Evolutionary conservation across 2,113 vertebrate species (phyloP), one percentile per base, ranked within the genome.

Genomic region (Buteo buteo): DNA sequence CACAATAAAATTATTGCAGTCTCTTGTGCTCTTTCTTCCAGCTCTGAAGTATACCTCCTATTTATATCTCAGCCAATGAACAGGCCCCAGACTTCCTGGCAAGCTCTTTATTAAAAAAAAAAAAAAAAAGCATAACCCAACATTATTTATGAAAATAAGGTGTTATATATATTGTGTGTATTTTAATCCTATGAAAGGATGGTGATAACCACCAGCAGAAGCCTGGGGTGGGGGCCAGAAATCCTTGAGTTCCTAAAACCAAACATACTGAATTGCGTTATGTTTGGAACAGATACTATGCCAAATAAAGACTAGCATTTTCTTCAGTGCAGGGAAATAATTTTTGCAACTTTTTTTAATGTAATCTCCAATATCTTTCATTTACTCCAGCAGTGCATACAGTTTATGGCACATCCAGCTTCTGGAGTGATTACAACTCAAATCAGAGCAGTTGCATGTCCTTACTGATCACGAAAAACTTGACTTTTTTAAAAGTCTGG

Each of bases 161-260:
- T 66, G 6, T 49, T 84, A 45, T 4, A 38, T 45, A 16, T 61
- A 58, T 38, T 70, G 3, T 54, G 5, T 3, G 0, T 67, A n/a
- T 70, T 79, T 91, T 38, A 61, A 22, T 85, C 32, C 32, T 58
- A 0, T 61, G 79, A 72, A 77, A 77, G 22, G 28, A 16, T 81
- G 21, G 26, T 32, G 31, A 61, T 78, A 38, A 52, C 18, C 50
- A 66, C 42, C 59, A 80, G 40, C 25, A 80, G 52, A 62, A 64
- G 21, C 9, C 15, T 2, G 1, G 25, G 11, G 0, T 6, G 1
- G 14, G 11, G 2, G 2, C 5, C 1, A 2, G 59, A 67, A 86
- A 26, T 54, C n/a, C 52, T 52, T 31, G 28, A 61, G 9, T 71
- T 87, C 55, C 7, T 88, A 82, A 59, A 76, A 32, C 57, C 78